phyloP scores from a whole-genome alignment of 2,113 vertebrate species.

The Apus apus region DNA sequence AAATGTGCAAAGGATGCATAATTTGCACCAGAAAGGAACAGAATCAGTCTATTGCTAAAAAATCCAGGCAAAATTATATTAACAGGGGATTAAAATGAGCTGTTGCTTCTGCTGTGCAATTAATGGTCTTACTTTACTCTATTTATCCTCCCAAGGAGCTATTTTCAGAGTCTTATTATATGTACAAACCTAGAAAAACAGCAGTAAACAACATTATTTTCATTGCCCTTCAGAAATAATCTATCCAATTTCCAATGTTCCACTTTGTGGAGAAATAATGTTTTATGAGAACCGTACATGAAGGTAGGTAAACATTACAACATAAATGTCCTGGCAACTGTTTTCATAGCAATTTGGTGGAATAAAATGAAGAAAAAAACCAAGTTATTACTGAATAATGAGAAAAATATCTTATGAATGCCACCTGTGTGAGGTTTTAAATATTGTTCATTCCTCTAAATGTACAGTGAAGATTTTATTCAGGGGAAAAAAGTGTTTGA shows the following conservation, averaged over 20 bases:
- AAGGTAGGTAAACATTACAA: background rate
- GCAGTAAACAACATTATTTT: conserved; percentile 17
- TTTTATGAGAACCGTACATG: background rate
- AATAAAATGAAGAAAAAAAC: background rate
- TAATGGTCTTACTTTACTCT: background rate
- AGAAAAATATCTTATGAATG: background rate
- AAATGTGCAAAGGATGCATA: conserved; percentile 53
- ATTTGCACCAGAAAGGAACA: conserved; percentile 42
- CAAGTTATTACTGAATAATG: background rate
- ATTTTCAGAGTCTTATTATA: background rate
- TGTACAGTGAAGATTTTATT: background rate
- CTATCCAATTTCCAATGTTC: background rate
- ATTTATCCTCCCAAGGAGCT: background rate
- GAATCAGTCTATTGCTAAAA: conserved; percentile 29
- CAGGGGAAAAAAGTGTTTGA: background rate
- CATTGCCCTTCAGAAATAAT: background rate
- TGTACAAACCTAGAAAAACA: background rate
- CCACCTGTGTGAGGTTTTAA: background rate
- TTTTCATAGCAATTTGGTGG: background rate
- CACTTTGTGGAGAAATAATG: background rate
- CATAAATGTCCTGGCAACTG: background rate
- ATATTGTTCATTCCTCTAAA: background rate
- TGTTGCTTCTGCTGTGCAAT: conserved; percentile 8
- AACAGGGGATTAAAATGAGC: conserved; percentile 38
- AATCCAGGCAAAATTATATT: conserved; percentile 15